phyloP scores from a whole-genome alignment of 2,113 vertebrate species.

The Tachuris rubrigastra region DNA sequence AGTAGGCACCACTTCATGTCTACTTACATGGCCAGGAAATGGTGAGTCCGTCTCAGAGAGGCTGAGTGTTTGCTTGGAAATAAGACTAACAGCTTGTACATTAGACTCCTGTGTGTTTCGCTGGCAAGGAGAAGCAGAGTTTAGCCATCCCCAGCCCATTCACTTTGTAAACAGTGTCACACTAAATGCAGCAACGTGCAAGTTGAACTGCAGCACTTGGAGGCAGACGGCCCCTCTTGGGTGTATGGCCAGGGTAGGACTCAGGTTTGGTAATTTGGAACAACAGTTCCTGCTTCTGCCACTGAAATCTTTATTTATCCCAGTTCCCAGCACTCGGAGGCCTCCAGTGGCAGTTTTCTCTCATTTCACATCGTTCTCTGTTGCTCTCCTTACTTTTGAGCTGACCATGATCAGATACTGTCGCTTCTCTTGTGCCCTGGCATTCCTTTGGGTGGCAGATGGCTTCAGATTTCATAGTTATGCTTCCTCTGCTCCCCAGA shows the following conservation, averaged over 20 bases:
- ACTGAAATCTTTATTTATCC: not conserved
- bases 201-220: not conserved
- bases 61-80: not conserved
- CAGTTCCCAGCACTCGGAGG: rapidly evolving
- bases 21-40: not conserved
- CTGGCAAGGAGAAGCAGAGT: not conserved
- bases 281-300: not conserved
- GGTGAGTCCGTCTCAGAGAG: not conserved
- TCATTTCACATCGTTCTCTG: not conserved
- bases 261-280: not conserved
- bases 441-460: not conserved
- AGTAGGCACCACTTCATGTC: not conserved
- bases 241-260: not conserved
- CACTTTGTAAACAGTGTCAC: not conserved
- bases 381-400: not conserved
- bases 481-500: not conserved
- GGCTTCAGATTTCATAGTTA: not conserved
- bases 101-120: not conserved
- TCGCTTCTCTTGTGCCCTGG: not conserved
- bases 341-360: not conserved
- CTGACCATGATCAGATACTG: not conserved
- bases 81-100: not conserved
- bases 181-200: rapidly evolving
- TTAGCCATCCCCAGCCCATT: not conserved
- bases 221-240: not conserved